Evolutionary conservation across 2,113 vertebrate genomes (phyloP), one percentile per base, ranked within the genome.

Genomic region (Rhabdornis inornatus): DNA sequence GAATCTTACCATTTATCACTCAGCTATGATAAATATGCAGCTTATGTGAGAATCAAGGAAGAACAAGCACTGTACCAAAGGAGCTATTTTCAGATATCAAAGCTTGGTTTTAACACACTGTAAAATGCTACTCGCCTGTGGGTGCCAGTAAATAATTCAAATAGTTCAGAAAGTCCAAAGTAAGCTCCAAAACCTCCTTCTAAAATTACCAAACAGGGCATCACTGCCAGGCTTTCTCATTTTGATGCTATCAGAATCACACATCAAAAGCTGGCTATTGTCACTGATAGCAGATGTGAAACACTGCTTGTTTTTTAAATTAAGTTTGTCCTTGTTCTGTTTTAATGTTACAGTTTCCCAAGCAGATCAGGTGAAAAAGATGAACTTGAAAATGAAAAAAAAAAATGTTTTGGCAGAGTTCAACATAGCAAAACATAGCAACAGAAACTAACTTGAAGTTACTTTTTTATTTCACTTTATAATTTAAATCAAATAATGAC

Each of bases 1-100:
- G 95, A 97, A 97, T 98, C 95, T 97, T 96, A 97, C 95, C 65
- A 94, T 98, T 98, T 98, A 97, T 97, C 92, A 68, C 91, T 97
- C 96, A 94, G 91, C 97, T 97, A 96, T 95, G 91, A 97, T 94
- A 98, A 98, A 97, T 97, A 97, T 59, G 82, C 94, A 93, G 92
- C 82, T 96, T 97, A 79, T 78, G 69, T 91, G 90, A 96, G 95
- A 97, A 95, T 91, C 81, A 66, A 91, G 90, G 94, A 97, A 97
- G 93, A 97, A 97, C 28, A 70, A 94, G 71, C 79, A 96, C 88
- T 60, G 61, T 86, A 96, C 92, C 65, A 94, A 94, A 89, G 89
- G 82, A 97, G 91, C 68, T 96, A 96, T 98, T 97, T 97, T 97
- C 96, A 97, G 95, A 91, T 97, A 87, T 94, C 93, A 97, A 94